Percentiles rank a stretch among this genome's conserved stretches.
Evolutionary conservation across 2,113 vertebrate genomes (phyloP).

Genomic region (Neolamprologus variostigma): DNA sequence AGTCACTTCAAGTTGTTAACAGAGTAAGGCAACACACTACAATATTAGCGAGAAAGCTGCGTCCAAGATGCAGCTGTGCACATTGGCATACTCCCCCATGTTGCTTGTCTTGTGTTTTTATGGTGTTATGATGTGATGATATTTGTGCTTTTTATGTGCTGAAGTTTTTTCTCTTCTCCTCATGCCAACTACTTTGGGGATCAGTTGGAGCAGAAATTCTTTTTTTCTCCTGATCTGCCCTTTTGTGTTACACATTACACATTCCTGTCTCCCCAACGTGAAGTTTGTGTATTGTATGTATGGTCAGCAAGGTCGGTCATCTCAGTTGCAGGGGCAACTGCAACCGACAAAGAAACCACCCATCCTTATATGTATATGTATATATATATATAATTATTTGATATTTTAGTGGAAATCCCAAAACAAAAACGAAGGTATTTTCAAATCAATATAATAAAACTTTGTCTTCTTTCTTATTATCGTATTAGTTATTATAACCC

Average conservation of each 20-base stretch:
- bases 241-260: background rate
- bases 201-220: background rate
- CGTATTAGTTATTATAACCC: background rate
- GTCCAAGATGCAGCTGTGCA: background rate
- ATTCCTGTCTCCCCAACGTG: background rate
- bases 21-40: background rate
- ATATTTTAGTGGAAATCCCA: background rate
- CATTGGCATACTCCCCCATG: background rate
- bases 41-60: background rate
- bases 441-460: background rate
- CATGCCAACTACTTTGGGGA: background rate
- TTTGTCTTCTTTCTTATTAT: background rate
- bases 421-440: background rate
- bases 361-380: accelerated
- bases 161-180: background rate
- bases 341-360: background rate
- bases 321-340: background rate
- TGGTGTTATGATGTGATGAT: background rate
- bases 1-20: background rate
- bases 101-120: background rate
- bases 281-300: background rate
- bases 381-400: background rate
- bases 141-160: background rate
- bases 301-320: background rate
- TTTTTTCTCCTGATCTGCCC: background rate